Percentiles rank a stretch among this genome's conserved stretches.
Evolutionary conservation across 1,140 invertebrate genomes (phyloP).

Genomic region (Nixonia krombeini): DNA sequence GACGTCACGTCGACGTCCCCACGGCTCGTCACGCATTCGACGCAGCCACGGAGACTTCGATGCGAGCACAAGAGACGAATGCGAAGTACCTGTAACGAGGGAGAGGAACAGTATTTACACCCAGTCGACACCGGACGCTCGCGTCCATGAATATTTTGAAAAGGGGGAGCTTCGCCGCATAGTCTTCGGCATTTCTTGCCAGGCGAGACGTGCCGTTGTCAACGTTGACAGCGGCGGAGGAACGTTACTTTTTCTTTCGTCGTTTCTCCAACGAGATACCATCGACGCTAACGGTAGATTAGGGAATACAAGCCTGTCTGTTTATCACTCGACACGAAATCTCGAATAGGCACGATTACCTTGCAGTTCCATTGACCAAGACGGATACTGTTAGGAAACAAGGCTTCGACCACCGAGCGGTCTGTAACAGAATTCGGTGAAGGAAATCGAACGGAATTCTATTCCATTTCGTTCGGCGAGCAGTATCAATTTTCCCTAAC

Average conservation of each 20-base stretch:
- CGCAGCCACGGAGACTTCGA: conserved; percentile 20
- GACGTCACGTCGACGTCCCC: too few relatives aligned
- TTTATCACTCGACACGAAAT: conserved; percentile 2
- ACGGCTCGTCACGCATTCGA: neutral
- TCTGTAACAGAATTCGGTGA: too few relatives aligned
- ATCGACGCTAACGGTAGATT: neutral
- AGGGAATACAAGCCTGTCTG: neutral
- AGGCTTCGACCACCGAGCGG: too few relatives aligned
- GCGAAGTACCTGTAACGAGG: neutral
- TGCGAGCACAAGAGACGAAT: conserved; percentile 5
- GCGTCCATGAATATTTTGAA: neutral
- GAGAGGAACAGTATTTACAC: neutral
- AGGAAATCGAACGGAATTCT: too few relatives aligned
- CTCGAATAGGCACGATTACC: too few relatives aligned
- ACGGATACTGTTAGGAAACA: too few relatives aligned
- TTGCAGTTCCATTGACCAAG: too few relatives aligned
- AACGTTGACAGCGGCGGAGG: too few relatives aligned
- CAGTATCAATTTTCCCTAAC: too few relatives aligned
- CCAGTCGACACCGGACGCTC: neutral
- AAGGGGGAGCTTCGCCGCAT: too few relatives aligned
- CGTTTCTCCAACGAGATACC: neutral
- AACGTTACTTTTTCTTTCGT: neutral
- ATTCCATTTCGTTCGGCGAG: too few relatives aligned
- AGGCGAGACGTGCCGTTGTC: neutral
- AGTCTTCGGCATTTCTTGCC: too few relatives aligned